phyloP scores from a whole-genome alignment of 1,140 invertebrate species.

The Globodera ellingtonae region DNA sequence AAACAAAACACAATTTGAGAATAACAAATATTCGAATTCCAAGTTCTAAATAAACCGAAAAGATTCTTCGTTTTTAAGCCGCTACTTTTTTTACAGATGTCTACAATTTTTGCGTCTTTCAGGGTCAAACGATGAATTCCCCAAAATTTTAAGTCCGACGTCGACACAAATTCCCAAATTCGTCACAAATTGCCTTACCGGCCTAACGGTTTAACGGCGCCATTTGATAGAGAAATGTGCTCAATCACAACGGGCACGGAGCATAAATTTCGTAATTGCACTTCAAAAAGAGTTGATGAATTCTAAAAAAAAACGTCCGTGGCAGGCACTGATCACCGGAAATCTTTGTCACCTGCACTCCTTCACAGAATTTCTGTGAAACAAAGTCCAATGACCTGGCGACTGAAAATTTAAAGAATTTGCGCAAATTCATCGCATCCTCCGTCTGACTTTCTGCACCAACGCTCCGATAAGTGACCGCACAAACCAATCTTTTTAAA shows the following conservation, averaged over 20 bases:
- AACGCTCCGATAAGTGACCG: constrained; percentile 82
- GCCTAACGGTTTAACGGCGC: constrained; percentile 8
- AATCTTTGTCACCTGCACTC: background rate
- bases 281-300: constrained; percentile 78
- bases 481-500: constrained; percentile 81
- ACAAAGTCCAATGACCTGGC: constrained; percentile 75
- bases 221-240: background rate
- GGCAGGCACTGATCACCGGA: background rate
- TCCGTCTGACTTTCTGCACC: constrained; percentile 71
- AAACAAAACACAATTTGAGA: background rate
- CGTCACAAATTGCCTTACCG: constrained; percentile 71
- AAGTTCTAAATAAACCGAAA: background rate
- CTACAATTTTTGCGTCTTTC: background rate
- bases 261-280: constrained; percentile 92
- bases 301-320: constrained; percentile 1
- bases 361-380: background rate
- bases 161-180: constrained; percentile 74
- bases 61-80: constrained; percentile 1
- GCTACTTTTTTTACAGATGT: background rate
- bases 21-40: background rate
- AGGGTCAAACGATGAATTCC: background rate
- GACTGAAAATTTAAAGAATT: constrained; percentile 98
- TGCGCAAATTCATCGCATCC: constrained; percentile 72
- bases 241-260: constrained; percentile 72
- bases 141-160: background rate